These are phyloP conservation scores for Mallotus villosus DNA, from an alignment of 2,797 vertebrate genomes.

Conservation along the genomic window DNA sequence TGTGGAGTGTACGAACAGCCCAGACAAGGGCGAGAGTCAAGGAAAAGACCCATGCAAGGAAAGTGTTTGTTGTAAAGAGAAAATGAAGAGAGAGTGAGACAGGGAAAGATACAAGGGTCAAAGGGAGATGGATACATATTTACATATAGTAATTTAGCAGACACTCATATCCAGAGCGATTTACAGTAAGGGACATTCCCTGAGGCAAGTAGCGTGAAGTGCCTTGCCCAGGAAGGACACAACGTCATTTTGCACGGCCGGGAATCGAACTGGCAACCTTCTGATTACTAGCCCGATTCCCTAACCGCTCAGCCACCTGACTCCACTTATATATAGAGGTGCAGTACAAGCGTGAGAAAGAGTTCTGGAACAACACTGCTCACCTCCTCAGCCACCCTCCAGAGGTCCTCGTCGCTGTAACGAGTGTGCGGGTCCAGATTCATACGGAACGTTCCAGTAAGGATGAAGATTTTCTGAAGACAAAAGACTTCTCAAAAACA, in stretches of 20 bases:
- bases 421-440: constrained; percentile 92
- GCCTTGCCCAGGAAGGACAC: too few species aligned
- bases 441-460: constrained; percentile 94
- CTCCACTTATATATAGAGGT: too few species aligned
- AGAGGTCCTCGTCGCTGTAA: constrained; percentile 91
- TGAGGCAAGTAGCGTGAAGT: too few species aligned
- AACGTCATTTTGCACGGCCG: too few species aligned
- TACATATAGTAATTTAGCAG: too few species aligned
- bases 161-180: too few species aligned
- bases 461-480: constrained; percentile 91
- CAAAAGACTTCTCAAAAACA: background rate
- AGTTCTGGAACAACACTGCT: constrained; percentile 23
- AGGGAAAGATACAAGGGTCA: background rate
- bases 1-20: background rate
- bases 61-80: background rate
- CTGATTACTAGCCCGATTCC: too few species aligned
- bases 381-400: constrained; percentile 93
- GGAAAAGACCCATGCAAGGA: too few species aligned
- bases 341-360: background rate
- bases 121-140: background rate
- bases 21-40: background rate
- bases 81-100: background rate
- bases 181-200: too few species aligned
- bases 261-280: too few species aligned
- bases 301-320: too few species aligned